phyloP scores from a whole-genome alignment of 2,888 invertebrate genomes.

The Heteropelma amictum region DNA sequence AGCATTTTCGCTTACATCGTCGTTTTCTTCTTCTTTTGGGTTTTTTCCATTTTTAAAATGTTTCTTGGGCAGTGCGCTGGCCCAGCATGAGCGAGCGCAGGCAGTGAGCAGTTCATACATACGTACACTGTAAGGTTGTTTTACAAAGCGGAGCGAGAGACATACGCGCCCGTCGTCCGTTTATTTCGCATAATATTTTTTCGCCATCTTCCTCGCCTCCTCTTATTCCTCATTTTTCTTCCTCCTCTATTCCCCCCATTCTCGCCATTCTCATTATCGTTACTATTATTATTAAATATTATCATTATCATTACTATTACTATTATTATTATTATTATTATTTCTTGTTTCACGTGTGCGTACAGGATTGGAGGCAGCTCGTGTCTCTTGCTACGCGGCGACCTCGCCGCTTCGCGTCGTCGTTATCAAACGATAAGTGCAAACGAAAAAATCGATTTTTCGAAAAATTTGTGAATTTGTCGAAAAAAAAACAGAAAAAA shows the following conservation, averaged over 20 bases:
- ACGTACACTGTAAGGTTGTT: constrained; percentile 72
- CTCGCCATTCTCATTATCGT: constrained; percentile 19
- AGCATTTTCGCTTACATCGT: constrained; percentile 61
- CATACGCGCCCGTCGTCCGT: constrained; percentile 50
- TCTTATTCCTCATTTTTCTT: no score
- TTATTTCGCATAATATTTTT: no score
- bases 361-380: constrained; percentile 51
- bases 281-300: constrained; percentile 11
- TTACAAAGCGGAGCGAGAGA: constrained; percentile 67
- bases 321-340: constrained; percentile 13
- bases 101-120: constrained; percentile 76
- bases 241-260: not conserved
- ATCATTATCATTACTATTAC: constrained; percentile 14
- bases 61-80: constrained; percentile 72
- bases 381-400: constrained; percentile 64
- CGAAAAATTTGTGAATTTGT: not conserved
- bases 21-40: constrained; percentile 33
- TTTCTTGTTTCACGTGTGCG: constrained; percentile 23
- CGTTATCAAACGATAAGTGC: not conserved
- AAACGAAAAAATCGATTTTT: constrained; percentile 1
- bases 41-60: constrained; percentile 49
- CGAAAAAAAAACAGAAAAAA: constrained; percentile 4
- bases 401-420: constrained; percentile 36
- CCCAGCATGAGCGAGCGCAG: constrained; percentile 74
- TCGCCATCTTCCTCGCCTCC: no score